These are phyloP conservation scores for Drosophila suboccidentalis DNA, from an alignment of 2,888 invertebrate genomes.

Conservation along the genomic window DNA sequence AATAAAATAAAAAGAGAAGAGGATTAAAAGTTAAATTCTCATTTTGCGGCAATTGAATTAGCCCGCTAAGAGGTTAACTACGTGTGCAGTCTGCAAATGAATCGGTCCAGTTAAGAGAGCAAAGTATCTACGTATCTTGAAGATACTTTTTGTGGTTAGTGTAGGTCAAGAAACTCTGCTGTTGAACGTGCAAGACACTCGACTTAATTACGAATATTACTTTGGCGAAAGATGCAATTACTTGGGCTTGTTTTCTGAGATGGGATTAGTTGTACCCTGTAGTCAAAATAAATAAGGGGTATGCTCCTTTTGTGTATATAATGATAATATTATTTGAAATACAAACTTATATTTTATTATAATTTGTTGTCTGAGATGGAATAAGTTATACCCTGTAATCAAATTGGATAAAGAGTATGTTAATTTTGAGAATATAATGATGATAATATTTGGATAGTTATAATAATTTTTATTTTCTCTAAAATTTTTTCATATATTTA, in stretches of 20 bases:
- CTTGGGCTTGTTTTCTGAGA: too few species aligned
- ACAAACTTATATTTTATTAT: too few species aligned
- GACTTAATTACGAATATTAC: neutral
- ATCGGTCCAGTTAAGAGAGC: constrained; percentile 21
- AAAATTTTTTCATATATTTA: too few species aligned
- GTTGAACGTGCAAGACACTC: neutral
- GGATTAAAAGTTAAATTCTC: constrained; percentile 75
- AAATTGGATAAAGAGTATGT: neutral
- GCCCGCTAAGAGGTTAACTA: constrained; percentile 68
- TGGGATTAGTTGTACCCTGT: neutral
- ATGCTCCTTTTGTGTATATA: neutral
- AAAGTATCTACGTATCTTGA: neutral
- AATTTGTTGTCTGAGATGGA: too few species aligned
- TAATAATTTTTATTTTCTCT: too few species aligned
- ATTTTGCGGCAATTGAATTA: constrained; percentile 77
- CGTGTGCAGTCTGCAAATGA: constrained; percentile 30
- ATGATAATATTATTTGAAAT: neutral
- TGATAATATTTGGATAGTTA: too few species aligned
- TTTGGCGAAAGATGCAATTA: neutral
- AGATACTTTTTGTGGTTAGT: constrained; percentile 9
- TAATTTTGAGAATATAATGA: too few species aligned
- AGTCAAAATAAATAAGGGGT: too few species aligned
- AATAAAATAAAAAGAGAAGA: constrained; percentile 3
- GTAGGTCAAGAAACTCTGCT: constrained; percentile 12
- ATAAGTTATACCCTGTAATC: neutral